Evolutionary conservation across 2,888 invertebrate genomes (phyloP), one percentile per base, ranked within the genome.

Genomic region (Dorcus parallelipipedus): DNA sequence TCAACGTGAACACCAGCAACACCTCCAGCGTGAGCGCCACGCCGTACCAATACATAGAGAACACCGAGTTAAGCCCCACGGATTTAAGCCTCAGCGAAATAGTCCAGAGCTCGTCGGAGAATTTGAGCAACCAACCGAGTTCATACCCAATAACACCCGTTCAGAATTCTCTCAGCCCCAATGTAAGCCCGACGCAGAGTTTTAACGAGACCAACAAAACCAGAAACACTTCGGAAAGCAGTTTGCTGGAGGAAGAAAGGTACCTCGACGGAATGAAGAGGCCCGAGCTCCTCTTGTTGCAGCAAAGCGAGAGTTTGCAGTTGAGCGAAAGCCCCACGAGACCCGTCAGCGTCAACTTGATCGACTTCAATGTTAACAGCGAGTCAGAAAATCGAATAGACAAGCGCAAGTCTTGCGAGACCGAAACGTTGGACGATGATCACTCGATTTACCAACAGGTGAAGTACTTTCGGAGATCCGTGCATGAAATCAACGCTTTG

Each of bases 401-500:
- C 52, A 77, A 76, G 61, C 59, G 76, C 48, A 77, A 77, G 64
- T 73, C 73, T 3, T 72, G 71, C 26, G 74, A 76, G 62, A 73
- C 69, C 1, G 77, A 47, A 14, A 33, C 20, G 2, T 20, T 20
- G 20, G 20, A 20, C 20, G 59, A 80, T 47, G 65, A 80, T 2
- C 82, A 83, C 53, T 69, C 71, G 38, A 85, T 90, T 0, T 91
- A 91, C 69, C 89, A 89, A 85, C 90, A 81, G 65, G 90, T 91
- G 0, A 90, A 90, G 67, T 86, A 89, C 71, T 88, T 90, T 66
- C 82, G 86, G 42, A 82, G 87, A 66, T 89, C 88, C 20, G 86
- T 90, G 42, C 86, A 88, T 47, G 90, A 90, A 76, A 88, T 90
- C 0, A 91, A 91, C 71, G 86, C 82, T 20, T 66, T 85, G 55